phyloP scores from a whole-genome alignment of 2,888 invertebrate species.

The Cheilosia vulpina region DNA sequence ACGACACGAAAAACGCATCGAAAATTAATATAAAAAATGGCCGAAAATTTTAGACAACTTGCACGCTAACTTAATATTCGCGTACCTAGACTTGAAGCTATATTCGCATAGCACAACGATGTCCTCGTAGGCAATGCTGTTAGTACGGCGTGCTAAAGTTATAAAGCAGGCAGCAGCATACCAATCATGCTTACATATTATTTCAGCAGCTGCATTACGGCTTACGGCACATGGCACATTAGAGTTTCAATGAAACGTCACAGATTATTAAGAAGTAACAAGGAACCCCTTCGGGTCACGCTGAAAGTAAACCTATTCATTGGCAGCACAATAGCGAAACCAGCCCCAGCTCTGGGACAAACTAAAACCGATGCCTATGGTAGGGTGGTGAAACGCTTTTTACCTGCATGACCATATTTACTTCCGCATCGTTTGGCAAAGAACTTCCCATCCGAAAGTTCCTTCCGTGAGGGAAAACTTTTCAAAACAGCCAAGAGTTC shows the following conservation, averaged over 20 bases:
- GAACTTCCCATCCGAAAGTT: constrained; percentile 60
- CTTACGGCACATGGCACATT: neutral
- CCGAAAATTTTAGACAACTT: too few relatives aligned
- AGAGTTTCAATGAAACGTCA: constrained; percentile 3
- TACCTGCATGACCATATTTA: constrained; percentile 67
- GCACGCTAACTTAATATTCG: too few relatives aligned
- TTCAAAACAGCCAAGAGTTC: constrained; percentile 35
- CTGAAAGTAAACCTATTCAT: constrained; percentile 1
- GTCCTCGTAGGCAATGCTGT: neutral
- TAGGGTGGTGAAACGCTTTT: constrained; percentile 7
- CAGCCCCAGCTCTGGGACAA: constrained; percentile 9
- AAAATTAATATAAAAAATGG: too few relatives aligned
- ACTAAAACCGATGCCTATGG: constrained; percentile 35
- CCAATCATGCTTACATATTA: too few relatives aligned
- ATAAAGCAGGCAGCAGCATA: constrained; percentile 9
- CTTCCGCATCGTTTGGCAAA: constrained; percentile 54
- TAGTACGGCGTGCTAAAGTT: neutral
- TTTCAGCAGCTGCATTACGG: neutral
- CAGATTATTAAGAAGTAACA: constrained; percentile 25
- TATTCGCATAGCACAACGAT: neutral
- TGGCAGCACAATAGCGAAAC: constrained; percentile 13
- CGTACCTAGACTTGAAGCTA: too few relatives aligned
- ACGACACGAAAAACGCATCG: too few relatives aligned
- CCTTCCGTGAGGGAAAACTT: constrained; percentile 55
- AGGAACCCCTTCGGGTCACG: neutral